Base-by-base conservation (phyloP, 2,797 vertebrate species). In the Anisognathus igniventris region DNA sequence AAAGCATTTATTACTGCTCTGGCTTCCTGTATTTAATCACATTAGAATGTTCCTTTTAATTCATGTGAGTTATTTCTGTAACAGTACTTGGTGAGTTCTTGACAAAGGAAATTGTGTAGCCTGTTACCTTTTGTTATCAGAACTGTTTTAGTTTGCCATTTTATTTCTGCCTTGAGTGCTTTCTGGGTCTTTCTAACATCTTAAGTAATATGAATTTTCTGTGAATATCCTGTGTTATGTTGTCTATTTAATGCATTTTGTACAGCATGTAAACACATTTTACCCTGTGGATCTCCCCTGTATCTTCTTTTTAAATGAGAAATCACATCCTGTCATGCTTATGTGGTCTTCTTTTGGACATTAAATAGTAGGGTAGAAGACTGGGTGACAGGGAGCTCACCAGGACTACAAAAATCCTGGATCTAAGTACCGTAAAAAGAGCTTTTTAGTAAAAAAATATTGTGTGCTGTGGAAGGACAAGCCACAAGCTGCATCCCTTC, bases 61-160 rank as follows among this genome's bases (percentile, higher is more conserved):
- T 83, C 31, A 47, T 30, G 14, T 27, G n/a, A 53, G 37, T 39
- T 86, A 81, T 84, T 96, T 91, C 57, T 78, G 54, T 72, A 78
- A 75, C 28, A 48, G 33, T 48, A 37, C 19, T 66, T 47, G 31
- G 39, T 35, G 44, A 88, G 39, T 11, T 18, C 35, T 66, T 89
- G 61, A 75, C 45, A 51, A 86, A 89, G 23, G 35, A 89, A 78
- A 72, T 68, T 2, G 0, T 61, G 4, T 37, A 53, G 10, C 53
- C 47, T 58, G 11, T 50, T 78, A 54, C n/a, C 14, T 57, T 87
- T 85, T 85, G 18, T 64, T 81, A 87, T 48, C 33, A 68, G 33
- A 91, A 71, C 3, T 40, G 28, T 53, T 86, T 61, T 24, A 71
- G 33, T 23, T 33, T 40, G 28, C n/a, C 25, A 30, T 57, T 20